Percentiles rank a stretch among this genome's conserved stretches.
Conservation (phyloP, 1,140 invertebrate species). For the Aplysia californica region DNA sequence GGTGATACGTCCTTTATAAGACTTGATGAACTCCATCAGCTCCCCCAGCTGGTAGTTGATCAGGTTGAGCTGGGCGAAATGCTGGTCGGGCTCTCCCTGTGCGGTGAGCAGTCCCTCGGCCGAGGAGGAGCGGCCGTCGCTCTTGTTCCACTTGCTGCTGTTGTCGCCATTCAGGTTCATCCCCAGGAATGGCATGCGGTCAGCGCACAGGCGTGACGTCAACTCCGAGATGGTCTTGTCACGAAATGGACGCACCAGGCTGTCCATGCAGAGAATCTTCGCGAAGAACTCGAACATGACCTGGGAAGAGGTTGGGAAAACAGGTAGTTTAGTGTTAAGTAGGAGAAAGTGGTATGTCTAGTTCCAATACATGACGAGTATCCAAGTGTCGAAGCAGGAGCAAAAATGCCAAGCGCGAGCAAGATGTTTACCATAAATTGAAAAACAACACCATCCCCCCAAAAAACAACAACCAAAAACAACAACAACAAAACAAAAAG, state of each 20-base stretch:
- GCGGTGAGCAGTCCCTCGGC: conserved; percentile 38
- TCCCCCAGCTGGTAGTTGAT: conserved; percentile 63
- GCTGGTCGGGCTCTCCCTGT: conserved; percentile 39
- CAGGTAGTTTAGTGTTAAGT: too few relatives aligned
- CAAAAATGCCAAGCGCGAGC: too few relatives aligned
- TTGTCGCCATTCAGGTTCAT: conserved; percentile 44
- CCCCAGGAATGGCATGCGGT: conserved; percentile 38
- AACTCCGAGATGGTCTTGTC: conserved; percentile 39
- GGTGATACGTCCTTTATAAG: conserved; percentile 52
- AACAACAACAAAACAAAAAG: not conserved
- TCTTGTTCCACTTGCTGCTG: conserved; percentile 34
- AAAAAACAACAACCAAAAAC: too few relatives aligned
- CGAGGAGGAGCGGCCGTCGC: conserved; percentile 42
- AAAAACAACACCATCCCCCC: too few relatives aligned
- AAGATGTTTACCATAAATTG: too few relatives aligned
- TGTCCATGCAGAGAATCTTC: conserved; percentile 62
- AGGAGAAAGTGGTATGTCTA: not conserved
- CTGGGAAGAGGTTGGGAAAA: conserved; percentile 34
- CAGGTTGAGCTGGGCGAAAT: conserved; percentile 48
- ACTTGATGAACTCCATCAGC: conserved; percentile 59
- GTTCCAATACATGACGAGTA: not conserved
- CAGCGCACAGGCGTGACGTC: conserved; percentile 14
- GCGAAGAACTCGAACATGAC: conserved; percentile 63
- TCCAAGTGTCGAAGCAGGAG: not conserved
- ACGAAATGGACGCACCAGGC: conserved; percentile 48